Evolutionary conservation across 2,113 vertebrate species (phyloP).

Genomic region (Festucalex cinctus): DNA sequence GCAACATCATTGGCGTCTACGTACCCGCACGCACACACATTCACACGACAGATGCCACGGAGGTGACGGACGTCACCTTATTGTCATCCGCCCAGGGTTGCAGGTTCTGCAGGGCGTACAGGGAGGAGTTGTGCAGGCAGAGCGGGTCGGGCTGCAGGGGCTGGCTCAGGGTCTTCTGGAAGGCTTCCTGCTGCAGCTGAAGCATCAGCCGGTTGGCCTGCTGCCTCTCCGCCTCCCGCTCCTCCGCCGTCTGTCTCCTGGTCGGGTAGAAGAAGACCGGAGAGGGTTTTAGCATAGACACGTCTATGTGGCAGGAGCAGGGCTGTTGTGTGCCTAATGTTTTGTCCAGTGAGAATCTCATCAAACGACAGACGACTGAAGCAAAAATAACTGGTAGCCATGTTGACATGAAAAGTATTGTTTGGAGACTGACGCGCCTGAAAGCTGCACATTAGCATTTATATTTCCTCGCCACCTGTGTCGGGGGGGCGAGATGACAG

Average conservation of each 20-base stretch:
- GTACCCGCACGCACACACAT: constrained; percentile 6
- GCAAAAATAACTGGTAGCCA: neutral
- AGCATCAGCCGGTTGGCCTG: constrained; percentile 94
- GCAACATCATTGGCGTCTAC: neutral
- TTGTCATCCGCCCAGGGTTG: constrained; percentile 97
- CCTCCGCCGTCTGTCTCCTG: constrained; percentile 96
- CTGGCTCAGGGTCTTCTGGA: constrained; percentile 89
- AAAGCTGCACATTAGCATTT: neutral
- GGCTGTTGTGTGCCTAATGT: neutral
- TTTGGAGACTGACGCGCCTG: neutral
- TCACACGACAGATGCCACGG: constrained; percentile 89
- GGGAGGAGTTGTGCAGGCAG: constrained; percentile 96
- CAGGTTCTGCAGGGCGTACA: constrained; percentile 95
- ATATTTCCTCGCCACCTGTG: constrained; percentile 26
- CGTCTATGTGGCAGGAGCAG: too few species aligned
- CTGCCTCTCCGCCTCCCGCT: constrained; percentile 93
- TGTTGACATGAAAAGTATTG: neutral
- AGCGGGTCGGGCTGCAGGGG: constrained; percentile 92
- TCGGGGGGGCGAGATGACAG: constrained; percentile 24
- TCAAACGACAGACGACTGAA: neutral
- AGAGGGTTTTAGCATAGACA: neutral
- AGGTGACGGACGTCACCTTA: constrained; percentile 92
- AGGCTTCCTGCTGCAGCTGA: constrained; percentile 95
- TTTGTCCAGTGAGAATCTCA: neutral
- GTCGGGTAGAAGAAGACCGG: constrained; percentile 5